phyloP scores from a whole-genome alignment of 1,140 invertebrate species.

The Lerema accius region DNA sequence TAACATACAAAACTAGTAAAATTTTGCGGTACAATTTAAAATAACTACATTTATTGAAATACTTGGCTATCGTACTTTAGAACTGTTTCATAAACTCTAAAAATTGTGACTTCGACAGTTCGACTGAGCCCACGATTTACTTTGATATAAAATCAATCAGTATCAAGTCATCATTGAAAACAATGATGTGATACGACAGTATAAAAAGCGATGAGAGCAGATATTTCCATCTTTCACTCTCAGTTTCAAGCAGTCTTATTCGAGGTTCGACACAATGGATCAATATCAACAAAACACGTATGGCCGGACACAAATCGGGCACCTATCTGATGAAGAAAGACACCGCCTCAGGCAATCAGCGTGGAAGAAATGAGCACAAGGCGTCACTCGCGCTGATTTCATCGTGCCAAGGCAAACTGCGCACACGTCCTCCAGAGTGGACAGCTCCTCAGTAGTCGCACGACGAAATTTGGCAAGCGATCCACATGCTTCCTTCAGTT shows the following conservation, averaged over 20 bases:
- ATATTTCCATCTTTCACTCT: slow-evolving; percentile 1
- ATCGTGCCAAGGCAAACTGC: slow-evolving; percentile 88
- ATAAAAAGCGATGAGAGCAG: slow-evolving; percentile 7
- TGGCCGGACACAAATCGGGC: slow-evolving; percentile 87
- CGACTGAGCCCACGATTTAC: no score
- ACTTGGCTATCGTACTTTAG: no score
- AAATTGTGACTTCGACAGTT: no score
- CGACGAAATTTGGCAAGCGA: slow-evolving; percentile 85
- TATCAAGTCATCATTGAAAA: slow-evolving; percentile 11
- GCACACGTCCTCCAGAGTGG: slow-evolving; percentile 88
- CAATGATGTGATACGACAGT: neutral
- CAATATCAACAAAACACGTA: slow-evolving; percentile 69
- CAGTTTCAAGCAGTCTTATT: slow-evolving; percentile 41
- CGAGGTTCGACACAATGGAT: slow-evolving; percentile 18
- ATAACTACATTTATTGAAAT: no score
- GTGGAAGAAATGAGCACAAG: slow-evolving; percentile 91
- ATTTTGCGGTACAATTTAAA: no score
- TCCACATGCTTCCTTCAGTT: slow-evolving; percentile 84
- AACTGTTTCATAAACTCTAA: no score
- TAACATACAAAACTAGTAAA: no score
- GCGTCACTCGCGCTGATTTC: slow-evolving; percentile 87
- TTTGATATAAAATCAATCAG: neutral
- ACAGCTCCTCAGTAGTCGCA: slow-evolving; percentile 86
- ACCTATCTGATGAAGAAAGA: slow-evolving; percentile 86
- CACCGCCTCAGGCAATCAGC: slow-evolving; percentile 88